Evolutionary conservation across 2,797 vertebrate genomes (phyloP).

Genomic region (Notolepis coatsorum): DNA sequence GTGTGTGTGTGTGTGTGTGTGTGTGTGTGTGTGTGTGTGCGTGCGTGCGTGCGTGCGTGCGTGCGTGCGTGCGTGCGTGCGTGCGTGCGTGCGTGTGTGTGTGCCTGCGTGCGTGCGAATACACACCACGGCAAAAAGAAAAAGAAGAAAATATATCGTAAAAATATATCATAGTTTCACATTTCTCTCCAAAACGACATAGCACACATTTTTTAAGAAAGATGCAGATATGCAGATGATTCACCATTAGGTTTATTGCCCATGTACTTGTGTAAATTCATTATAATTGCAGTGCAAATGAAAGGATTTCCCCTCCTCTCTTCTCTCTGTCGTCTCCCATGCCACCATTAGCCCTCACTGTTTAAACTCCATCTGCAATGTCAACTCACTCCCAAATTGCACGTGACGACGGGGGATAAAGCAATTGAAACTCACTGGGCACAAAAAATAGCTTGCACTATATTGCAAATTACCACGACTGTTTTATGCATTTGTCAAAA

Average conservation of each 20-base stretch:
- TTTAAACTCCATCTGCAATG: constrained; percentile 5
- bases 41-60: no score
- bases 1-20: no score
- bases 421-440: neutral
- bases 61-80: no score
- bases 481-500: constrained; percentile 20
- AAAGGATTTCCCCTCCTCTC: neutral
- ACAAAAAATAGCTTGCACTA: constrained; percentile 1
- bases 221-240: constrained; percentile 30
- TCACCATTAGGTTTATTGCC: constrained; percentile 19
- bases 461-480: constrained; percentile 16
- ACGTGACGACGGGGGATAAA: no score
- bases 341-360: neutral
- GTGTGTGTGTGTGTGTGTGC: no score
- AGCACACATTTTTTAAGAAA: constrained; percentile 2
- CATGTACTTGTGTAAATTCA: constrained; percentile 31
- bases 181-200: neutral
- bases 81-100: no score
- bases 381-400: constrained; percentile 12
- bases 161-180: neutral
- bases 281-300: constrained; percentile 19
- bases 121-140: no score
- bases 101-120: no score
- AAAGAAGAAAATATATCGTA: no score
- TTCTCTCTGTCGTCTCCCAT: neutral